Evolutionary conservation across 2,113 vertebrate species (phyloP).

Genomic region (Lophius piscatorius): DNA sequence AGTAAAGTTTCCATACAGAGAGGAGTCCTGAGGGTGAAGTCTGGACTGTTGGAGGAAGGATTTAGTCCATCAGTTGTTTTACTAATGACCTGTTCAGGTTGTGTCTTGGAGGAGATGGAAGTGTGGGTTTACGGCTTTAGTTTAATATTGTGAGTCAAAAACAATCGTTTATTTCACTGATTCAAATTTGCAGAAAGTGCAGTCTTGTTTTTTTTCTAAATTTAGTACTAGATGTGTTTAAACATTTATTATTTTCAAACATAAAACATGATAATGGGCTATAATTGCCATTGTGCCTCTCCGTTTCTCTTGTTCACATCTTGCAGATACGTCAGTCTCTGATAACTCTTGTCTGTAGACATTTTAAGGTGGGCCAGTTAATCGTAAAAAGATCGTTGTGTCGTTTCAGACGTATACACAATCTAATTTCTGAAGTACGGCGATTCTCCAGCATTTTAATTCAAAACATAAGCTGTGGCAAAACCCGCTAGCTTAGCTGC

Average conservation of each 20-base stretch:
- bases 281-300: conserved; percentile 3
- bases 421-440: no score
- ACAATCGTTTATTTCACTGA: not conserved
- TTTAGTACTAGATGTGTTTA: not conserved
- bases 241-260: not conserved
- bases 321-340: no score
- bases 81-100: conserved; percentile 3
- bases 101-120: conserved; percentile 26
- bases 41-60: not conserved
- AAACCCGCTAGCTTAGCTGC: no score
- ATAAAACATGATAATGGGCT: conserved; percentile 9
- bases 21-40: not conserved
- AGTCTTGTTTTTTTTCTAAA: not conserved
- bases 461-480: no score
- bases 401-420: no score
- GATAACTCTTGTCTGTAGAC: no score
- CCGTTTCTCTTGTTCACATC: not conserved
- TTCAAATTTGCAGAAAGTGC: no score
- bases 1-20: conserved; percentile 25
- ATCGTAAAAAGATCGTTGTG: no score
- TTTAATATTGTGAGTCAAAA: conserved; percentile 1
- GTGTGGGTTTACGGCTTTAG: conserved; percentile 23
- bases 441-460: no score
- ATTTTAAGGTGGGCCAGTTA: no score
- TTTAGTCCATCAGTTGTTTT: not conserved